phyloP scores from a whole-genome alignment of 2,888 invertebrate genomes.

The Spicauda simplicius region DNA sequence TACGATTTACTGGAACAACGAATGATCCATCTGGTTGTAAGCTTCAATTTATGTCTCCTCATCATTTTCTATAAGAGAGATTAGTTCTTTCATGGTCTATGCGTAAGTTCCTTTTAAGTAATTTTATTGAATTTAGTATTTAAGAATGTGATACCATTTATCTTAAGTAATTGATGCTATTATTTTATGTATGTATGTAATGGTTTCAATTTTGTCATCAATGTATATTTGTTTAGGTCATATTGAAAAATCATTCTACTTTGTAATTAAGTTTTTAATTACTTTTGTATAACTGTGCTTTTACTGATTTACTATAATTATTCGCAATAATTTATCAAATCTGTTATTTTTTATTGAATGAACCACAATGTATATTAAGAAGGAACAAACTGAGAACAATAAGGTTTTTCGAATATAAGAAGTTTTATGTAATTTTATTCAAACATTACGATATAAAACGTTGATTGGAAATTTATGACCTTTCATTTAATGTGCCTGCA shows the following conservation, averaged over 20 bases:
- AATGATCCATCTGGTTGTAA: constrained; percentile 49
- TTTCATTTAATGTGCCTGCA: constrained; percentile 43
- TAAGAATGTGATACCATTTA: constrained; percentile 84
- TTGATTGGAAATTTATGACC: constrained; percentile 60
- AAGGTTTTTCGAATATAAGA: constrained; percentile 67
- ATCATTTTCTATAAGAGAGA: constrained; percentile 58
- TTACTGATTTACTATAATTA: constrained; percentile 46
- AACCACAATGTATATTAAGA: constrained; percentile 45
- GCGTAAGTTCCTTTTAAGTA: constrained; percentile 79
- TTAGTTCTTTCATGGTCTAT: constrained; percentile 72
- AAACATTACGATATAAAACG: constrained; percentile 71
- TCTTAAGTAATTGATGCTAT: constrained; percentile 72
- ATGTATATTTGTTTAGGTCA: constrained; percentile 65
- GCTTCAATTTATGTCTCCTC: constrained; percentile 67
- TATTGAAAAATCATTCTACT: constrained; percentile 64
- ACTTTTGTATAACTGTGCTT: constrained; percentile 51
- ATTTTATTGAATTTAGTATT: constrained; percentile 70
- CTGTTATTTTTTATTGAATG: constrained; percentile 33
- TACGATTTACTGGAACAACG: constrained; percentile 42
- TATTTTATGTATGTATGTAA: constrained; percentile 63
- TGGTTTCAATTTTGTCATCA: constrained; percentile 58
- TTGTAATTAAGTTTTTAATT: constrained; percentile 57
- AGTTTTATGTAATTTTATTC: constrained; percentile 59
- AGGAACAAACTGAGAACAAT: constrained; percentile 70
- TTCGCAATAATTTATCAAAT: constrained; percentile 42